These are phyloP conservation scores for Megalops atlanticus DNA, from an alignment of 2,113 vertebrate species.

Conservation along the genomic window DNA sequence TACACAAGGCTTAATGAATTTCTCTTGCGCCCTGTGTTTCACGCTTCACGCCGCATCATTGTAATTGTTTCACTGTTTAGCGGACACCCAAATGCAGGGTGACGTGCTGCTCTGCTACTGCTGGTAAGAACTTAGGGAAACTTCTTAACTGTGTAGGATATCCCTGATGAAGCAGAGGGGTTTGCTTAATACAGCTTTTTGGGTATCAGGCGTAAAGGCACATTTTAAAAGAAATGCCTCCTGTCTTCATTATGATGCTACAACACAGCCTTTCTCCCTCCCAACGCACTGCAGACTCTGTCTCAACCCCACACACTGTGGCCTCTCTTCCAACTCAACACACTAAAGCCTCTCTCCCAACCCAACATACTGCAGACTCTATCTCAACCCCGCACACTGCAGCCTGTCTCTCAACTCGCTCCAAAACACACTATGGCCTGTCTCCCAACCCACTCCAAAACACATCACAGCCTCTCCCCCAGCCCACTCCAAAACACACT, in stretches of 20 bases:
- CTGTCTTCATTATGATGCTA: not conserved
- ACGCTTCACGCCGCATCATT: not conserved
- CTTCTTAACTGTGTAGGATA: not conserved
- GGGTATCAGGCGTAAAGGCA: not conserved
- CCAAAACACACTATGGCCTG: too few relatives aligned
- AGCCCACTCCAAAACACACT: too few relatives aligned
- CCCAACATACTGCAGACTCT: too few relatives aligned
- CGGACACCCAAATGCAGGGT: not conserved
- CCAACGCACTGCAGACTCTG: not conserved
- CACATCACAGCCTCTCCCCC: too few relatives aligned
- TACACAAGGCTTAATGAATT: slow-evolving; percentile 3
- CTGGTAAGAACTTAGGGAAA: not conserved
- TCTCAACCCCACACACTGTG: not conserved
- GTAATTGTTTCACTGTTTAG: not conserved
- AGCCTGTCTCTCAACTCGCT: not conserved
- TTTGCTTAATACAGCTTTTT: not conserved
- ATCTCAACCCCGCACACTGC: not conserved
- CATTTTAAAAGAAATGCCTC: not conserved
- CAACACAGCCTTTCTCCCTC: too few relatives aligned
- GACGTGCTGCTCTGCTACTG: not conserved
- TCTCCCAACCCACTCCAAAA: too few relatives aligned
- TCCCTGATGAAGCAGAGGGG: not conserved
- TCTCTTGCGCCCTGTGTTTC: not conserved
- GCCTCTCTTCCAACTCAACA: not conserved
- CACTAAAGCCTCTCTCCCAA: not conserved